A percentile compares a stretch with the other conserved stretches of the same genome.
These are phyloP conservation scores for Bovichtus diacanthus DNA, from an alignment of 2,797 vertebrate genomes.

Conservation along the genomic window DNA sequence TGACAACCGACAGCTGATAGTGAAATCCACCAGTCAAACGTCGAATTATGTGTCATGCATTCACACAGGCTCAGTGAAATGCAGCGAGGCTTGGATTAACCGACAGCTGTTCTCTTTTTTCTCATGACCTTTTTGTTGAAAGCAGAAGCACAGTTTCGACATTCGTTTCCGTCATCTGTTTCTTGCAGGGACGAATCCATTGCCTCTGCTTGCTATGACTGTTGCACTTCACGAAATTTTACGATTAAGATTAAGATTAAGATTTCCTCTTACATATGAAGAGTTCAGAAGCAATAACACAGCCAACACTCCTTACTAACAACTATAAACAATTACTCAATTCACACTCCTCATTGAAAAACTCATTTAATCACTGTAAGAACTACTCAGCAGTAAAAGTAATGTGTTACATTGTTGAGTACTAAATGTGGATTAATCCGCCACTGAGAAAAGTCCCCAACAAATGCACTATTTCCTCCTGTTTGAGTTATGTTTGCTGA, in stretches of 20 bases:
- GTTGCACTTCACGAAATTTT: not conserved
- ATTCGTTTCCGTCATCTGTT: not conserved
- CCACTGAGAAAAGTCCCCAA: not conserved
- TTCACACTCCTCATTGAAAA: too few relatives aligned
- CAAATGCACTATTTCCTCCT: not conserved
- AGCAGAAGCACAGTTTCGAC: slow-evolving; percentile 43
- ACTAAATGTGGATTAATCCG: not conserved
- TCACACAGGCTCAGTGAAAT: not conserved
- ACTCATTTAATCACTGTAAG: too few relatives aligned
- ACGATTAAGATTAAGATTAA: too few relatives aligned
- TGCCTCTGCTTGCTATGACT: not conserved
- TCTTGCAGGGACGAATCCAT: not conserved
- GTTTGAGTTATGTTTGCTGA: not conserved
- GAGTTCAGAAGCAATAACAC: not conserved
- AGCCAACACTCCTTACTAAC: too few relatives aligned
- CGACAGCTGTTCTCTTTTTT: slow-evolving; percentile 28
- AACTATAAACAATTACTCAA: too few relatives aligned
- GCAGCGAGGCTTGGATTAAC: not conserved
- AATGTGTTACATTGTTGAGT: too few relatives aligned
- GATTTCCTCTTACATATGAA: not conserved
- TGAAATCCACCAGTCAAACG: not conserved
- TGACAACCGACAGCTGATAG: not conserved
- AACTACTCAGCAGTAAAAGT: too few relatives aligned
- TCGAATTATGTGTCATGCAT: rapidly evolving
- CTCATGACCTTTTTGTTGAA: slow-evolving; percentile 24